These are phyloP conservation scores for Drosophila recens DNA, from an alignment of 2,888 invertebrate genomes.

Conservation along the genomic window DNA sequence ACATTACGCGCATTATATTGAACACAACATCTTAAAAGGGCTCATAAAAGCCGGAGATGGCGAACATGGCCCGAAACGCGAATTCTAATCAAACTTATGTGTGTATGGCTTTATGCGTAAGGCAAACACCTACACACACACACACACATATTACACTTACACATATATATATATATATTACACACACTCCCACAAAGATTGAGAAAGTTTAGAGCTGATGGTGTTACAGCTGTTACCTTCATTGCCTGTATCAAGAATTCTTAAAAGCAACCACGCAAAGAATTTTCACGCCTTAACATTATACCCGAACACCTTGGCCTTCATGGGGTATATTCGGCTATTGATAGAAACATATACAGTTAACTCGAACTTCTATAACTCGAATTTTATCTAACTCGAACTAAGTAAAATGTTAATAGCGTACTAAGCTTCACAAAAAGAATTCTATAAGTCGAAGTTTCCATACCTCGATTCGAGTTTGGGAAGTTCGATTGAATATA, in stretches of 20 bases:
- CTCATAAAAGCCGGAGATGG: neutral
- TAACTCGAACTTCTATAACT: no score
- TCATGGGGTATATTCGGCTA: neutral
- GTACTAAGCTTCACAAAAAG: no score
- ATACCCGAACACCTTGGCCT: neutral
- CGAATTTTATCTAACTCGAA: no score
- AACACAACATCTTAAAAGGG: slow-evolving; percentile 32
- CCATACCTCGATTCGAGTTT: no score
- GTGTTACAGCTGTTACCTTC: slow-evolving; percentile 42
- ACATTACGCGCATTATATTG: slow-evolving; percentile 43
- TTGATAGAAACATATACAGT: neutral
- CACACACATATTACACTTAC: neutral
- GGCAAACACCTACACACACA: slow-evolving; percentile 1
- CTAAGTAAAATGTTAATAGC: no score
- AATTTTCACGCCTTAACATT: slow-evolving; percentile 11
- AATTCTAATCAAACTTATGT: slow-evolving; percentile 51
- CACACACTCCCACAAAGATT: neutral
- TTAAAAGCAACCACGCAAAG: slow-evolving; percentile 1
- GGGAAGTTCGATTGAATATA: neutral
- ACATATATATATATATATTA: neutral
- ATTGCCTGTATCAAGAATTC: neutral
- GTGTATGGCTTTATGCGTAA: slow-evolving; percentile 17
- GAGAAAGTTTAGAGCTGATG: slow-evolving; percentile 8
- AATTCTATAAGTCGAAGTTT: no score
- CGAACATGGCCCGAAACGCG: slow-evolving; percentile 3